Evolutionary conservation across 2,113 vertebrate genomes (phyloP), one percentile per base, ranked within the genome.

Genomic region (Tursiops truncatus): DNA sequence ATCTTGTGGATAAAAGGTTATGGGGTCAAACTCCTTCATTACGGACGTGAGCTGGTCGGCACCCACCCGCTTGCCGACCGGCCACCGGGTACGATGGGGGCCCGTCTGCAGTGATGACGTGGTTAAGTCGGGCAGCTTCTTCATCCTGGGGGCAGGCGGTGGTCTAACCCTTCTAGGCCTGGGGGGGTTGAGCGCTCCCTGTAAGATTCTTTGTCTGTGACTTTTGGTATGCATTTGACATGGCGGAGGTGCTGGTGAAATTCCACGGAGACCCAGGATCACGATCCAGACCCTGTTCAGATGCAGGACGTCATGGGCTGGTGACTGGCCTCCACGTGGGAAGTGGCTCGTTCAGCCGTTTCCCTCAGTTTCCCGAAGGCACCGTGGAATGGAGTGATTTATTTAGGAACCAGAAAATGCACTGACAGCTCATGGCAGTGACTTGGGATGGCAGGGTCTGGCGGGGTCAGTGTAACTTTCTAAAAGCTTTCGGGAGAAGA

Each of bases 301-400:
- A 10, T 56, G 13, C 8, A 1, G 28, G 26, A 17, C 33, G 2
- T 2, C 11, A 0, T 1, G 0, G 63, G n/a, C 36, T 23, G 5
- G 26, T 38, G 28, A 23, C 20, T 8, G 31, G 62, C 8, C 41
- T 79, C 68, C 15, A 20, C 0, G 0, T 18, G 67, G 41, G 18
- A 9, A 0, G 5, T 44, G 3, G 33, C 41, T 60, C 8, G 15
- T 36, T 28, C 6, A 2, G 11, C 15, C 10, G 5, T 23, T 80
- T 21, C 38, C 36, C 6, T 21, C 5, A 8, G 8, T 26, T 33
- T 38, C 58, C 58, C 0, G 4, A 36, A 20, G 18, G 6, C 8
- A 3, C 20, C 15, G 1, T 41, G 33, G 58, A 86, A 6, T 13
- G 8, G 21, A 10, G 10, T 63, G 38, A 3, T 53, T 33, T 68